These are phyloP conservation scores for Parnassius glacialis DNA, from an alignment of 2,888 invertebrate species.

Conservation along the genomic window DNA sequence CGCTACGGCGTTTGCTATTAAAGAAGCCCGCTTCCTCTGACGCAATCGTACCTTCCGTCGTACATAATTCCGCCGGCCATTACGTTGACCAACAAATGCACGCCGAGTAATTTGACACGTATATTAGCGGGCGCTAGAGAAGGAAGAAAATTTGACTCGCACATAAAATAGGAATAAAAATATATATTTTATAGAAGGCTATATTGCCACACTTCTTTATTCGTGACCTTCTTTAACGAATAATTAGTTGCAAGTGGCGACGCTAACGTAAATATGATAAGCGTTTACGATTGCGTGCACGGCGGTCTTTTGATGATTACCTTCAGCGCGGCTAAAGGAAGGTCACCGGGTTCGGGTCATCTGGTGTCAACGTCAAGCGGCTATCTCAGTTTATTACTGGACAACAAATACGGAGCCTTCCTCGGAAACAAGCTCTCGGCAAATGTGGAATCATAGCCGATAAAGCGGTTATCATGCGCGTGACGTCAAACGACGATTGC, in stretches of 20 bases:
- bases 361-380: conserved; percentile 3
- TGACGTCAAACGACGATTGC: conserved; percentile 65
- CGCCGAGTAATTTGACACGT: conserved; percentile 47
- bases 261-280: conserved; percentile 21
- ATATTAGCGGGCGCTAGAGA: conserved; percentile 38
- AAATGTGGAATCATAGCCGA: conserved; percentile 42
- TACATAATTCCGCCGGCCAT: conserved; percentile 44
- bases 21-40: conserved; percentile 50
- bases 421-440: conserved; percentile 28
- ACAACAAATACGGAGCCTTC: conserved; percentile 17
- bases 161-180: background rate
- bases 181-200: conserved; percentile 5
- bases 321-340: conserved; percentile 22
- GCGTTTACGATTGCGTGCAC: conserved; percentile 15
- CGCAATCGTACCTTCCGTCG: conserved; percentile 54
- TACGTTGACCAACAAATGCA: conserved; percentile 32
- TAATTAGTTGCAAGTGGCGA: conserved; percentile 20
- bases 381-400: conserved; percentile 22
- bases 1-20: conserved; percentile 25
- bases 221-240: conserved; percentile 27
- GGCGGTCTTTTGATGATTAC: conserved; percentile 24
- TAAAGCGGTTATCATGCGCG: conserved; percentile 58
- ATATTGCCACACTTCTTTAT: conserved; percentile 19
- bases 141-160: conserved; percentile 40
- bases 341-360: conserved; percentile 21